These are phyloP conservation scores for Clarias gariepinus DNA, from an alignment of 2,113 vertebrate genomes.

Conservation along the genomic window DNA sequence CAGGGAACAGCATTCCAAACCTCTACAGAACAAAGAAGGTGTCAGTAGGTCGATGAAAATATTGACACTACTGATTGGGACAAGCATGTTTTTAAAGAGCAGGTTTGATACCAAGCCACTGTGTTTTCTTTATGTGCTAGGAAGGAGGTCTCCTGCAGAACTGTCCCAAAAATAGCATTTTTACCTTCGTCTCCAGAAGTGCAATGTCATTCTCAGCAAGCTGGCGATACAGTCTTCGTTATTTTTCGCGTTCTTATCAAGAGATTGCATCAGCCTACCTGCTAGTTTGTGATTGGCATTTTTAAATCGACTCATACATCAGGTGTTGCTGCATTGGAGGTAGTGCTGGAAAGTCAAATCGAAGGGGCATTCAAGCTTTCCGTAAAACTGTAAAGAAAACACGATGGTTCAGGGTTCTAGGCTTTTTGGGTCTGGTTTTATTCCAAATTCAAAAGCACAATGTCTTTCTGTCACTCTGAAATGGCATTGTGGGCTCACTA, in stretches of 20 bases:
- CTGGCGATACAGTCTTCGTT: neutral
- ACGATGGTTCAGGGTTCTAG: neutral
- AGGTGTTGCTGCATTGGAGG: neutral
- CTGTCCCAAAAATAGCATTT: neutral
- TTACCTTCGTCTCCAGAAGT: constrained; percentile 3
- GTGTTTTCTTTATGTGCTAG: neutral
- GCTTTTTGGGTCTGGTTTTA: neutral
- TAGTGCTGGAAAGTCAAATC: neutral
- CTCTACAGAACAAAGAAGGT: neutral
- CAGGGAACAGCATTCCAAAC: neutral
- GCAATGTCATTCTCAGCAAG: constrained; percentile 16
- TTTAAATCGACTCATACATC: neutral
- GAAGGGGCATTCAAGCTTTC: neutral
- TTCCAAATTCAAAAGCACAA: neutral
- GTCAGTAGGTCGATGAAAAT: neutral
- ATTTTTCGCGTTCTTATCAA: constrained; percentile 32
- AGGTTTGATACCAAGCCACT: neutral
- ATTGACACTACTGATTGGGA: constrained; percentile 3
- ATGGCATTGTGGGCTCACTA: neutral
- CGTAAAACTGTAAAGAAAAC: neutral
- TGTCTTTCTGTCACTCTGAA: neutral
- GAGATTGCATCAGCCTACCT: constrained; percentile 35
- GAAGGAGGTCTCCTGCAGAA: neutral
- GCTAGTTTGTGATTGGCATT: constrained; percentile 36
- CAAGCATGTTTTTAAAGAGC: neutral